Base-by-base conservation (phyloP, 2,113 vertebrate genomes). In the Monarcha castaneiventris region DNA sequence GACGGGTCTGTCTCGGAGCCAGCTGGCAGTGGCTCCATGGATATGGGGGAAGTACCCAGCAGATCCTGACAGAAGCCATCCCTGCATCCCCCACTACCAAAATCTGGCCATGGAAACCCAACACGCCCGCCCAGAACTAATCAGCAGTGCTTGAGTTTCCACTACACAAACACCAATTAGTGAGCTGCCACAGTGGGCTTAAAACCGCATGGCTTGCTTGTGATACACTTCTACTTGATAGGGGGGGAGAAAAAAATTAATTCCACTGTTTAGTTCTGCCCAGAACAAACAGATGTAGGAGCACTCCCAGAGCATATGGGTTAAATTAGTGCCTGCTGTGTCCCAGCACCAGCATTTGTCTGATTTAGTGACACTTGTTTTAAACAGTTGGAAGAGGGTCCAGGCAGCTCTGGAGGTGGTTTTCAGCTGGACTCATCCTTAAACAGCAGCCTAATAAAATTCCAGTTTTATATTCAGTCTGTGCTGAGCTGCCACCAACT, bases 241-340 rank as follows among this genome's bases (percentile, higher is more conserved):
- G n/a, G 20, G 37, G 71, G 46, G 21, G 21, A 7, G 30, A 55
- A 66, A 75, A 59, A 78, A 61, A 4, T 66, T 75, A 78, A 91
- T 92, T 91, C 69, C 30, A 23, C 56, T 73, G 13, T 74, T 91
- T 92, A 94, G 35, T 82, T 95, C 56, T 94, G 80, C 93, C 87
- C 91, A 64, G 87, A 95, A 93, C 35, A 87, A 89, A 94, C 95
- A 96, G 95, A 94, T 96, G 95, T 87, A 89, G 74, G 54, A 94
- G 80, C 66, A 49, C 56, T 97, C 83, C 80, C 93, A 91, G 91
- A 94, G 77, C 96, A 97, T 97, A 96, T 96, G 96, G 93, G 94
- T 97, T 97, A 95, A 97, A 97, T 97, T 95, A 97, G 76, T 84
- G 88, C 95, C 90, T 93, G 94, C 95, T 97, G 95, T 74, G 95